Conservation (phyloP, 2,113 vertebrate genomes). For the Bettongia penicillata region DNA sequence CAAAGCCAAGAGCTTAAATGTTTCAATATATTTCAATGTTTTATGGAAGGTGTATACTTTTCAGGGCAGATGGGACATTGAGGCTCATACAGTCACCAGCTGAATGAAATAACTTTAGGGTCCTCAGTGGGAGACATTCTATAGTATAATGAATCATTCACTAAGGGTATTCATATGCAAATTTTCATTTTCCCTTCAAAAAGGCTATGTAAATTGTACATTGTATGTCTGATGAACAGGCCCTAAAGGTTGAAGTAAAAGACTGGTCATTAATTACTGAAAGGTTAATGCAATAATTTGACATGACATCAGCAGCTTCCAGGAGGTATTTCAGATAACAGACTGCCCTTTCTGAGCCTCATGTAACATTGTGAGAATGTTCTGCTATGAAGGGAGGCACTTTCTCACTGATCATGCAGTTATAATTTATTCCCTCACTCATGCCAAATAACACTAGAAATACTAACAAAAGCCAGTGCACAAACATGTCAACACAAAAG, state of each 20-base stretch:
- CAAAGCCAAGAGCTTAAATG: not conserved
- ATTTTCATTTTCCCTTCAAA: constrained; percentile 65
- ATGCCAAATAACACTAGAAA: constrained; percentile 11
- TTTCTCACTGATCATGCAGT: constrained; percentile 9
- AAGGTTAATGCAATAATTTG: constrained; percentile 76
- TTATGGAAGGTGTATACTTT: not conserved
- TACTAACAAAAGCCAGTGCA: not conserved
- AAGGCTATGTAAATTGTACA: constrained; percentile 58
- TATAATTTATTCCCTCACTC: constrained; percentile 20
- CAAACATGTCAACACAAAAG: not conserved
- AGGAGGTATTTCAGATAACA: constrained; percentile 55
- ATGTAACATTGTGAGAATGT: not conserved
- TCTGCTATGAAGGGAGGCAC: not conserved
- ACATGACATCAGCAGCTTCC: constrained; percentile 58
- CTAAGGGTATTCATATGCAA: constrained; percentile 63
- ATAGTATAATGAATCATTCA: not conserved
- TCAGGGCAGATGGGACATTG: not conserved
- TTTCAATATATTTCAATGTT: not conserved
- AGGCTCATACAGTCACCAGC: not conserved
- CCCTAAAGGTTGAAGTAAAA: constrained; percentile 74
- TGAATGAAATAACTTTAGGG: not conserved
- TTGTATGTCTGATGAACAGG: constrained; percentile 60
- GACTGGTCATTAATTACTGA: constrained; percentile 70
- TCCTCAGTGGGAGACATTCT: not conserved
- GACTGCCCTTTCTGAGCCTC: constrained; percentile 63